These are phyloP conservation scores for Drosophila ironensis DNA, from an alignment of 1,140 invertebrate genomes.

Conservation along the genomic window DNA sequence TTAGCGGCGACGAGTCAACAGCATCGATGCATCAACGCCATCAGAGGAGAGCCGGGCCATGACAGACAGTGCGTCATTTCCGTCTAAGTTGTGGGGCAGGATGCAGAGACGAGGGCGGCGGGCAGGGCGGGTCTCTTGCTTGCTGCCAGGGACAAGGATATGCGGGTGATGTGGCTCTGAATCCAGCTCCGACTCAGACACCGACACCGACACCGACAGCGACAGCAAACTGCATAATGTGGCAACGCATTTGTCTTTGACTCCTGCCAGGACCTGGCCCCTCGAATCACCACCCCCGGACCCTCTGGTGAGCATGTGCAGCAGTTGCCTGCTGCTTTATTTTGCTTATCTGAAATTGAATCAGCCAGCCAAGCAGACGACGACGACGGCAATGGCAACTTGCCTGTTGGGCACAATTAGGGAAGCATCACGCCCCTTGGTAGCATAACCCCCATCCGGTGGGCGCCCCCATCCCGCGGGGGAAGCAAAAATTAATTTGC, in stretches of 20 bases:
- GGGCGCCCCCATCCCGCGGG: background rate
- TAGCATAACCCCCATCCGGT: background rate
- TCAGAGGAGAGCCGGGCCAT: slow-evolving; percentile 23
- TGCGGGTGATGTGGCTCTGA: slow-evolving; percentile 63
- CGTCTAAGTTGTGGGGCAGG: slow-evolving; percentile 24
- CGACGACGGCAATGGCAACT: slow-evolving; percentile 44
- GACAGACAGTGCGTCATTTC: slow-evolving; percentile 70
- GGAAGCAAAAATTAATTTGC: slow-evolving; percentile 75
- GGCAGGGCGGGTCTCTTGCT: slow-evolving; percentile 9
- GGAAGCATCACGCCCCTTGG: slow-evolving; percentile 37
- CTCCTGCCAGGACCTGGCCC: slow-evolving; percentile 15
- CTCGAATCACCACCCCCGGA: background rate
- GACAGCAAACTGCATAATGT: slow-evolving; percentile 69
- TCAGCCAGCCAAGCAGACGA: slow-evolving; percentile 69
- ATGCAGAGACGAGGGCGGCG: background rate
- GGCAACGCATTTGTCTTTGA: slow-evolving; percentile 74
- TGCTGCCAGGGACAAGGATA: slow-evolving; percentile 41
- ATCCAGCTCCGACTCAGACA: too few species aligned
- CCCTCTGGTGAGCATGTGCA: slow-evolving; percentile 55
- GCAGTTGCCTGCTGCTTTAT: slow-evolving; percentile 63
- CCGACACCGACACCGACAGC: slow-evolving; percentile 21
- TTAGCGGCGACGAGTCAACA: slow-evolving; percentile 71
- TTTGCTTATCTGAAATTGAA: slow-evolving; percentile 80
- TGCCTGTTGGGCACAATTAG: slow-evolving; percentile 75
- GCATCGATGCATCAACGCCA: slow-evolving; percentile 74